Evolutionary conservation across 2,113 vertebrate species (phyloP), one percentile per base, ranked within the genome.

Genomic region (Percopsis transmontana): DNA sequence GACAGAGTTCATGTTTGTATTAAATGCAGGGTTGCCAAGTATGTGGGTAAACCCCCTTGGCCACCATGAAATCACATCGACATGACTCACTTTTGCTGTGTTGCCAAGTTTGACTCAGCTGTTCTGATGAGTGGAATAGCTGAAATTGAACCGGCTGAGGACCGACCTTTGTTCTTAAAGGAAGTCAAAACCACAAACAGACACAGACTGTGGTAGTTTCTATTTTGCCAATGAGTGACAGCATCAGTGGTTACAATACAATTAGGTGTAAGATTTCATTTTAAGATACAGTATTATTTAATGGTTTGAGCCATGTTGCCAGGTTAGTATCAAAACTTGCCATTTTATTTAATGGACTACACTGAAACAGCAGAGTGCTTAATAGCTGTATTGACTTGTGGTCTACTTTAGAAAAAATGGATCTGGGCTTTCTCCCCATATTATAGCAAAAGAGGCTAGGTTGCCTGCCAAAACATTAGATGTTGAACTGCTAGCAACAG

Each of bases 41-140:
- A 50, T 55, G 59, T 19, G 48, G 45, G 62, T 53, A 56, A n/a
- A 12, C 21, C 57, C 59, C 66, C 58, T 18, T 41, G 53, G 33
- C n/a, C 51, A 57, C 42, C 9, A 10, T 40, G 42, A 13, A 53
- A 62, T 57, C 44, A 44, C 54, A 67, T 57, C 56, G 64, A 72
- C 70, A 24, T 16, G n/a, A 8, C 56, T 74, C 27, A 27, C 41
- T 10, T 45, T 10, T 53, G 57, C 47, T 72, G 39, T 12, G 3
- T 59, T 53, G 56, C 68, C 71, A 78, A 68, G 64, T 82, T 63
- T 47, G 67, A 79, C 53, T 77, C 51, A 66, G 74, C 62, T 52
- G 54, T 56, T 56, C 61, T 45, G 51, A 61, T 14, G 38, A 52
- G 7, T 23, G 23, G 33, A 13, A 48, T 45, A 62, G 71, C 0